Evolutionary conservation across 2,797 vertebrate genomes (phyloP).

Genomic region (Sebastolobus alascanus): DNA sequence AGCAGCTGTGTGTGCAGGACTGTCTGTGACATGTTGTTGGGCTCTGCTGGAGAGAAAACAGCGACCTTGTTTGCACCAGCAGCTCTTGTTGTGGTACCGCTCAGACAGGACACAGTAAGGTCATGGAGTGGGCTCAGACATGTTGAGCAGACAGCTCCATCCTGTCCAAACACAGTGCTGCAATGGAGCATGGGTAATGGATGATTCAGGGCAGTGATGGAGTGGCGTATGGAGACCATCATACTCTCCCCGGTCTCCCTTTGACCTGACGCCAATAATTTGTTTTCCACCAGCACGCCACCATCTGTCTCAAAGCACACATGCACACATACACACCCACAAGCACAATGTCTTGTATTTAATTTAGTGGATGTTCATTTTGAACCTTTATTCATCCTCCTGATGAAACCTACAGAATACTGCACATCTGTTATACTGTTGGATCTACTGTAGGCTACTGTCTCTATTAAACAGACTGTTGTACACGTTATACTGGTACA

Average conservation of each 20-base stretch:
- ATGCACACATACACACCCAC: neutral
- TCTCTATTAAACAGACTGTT: too few relatives aligned
- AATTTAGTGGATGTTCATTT: neutral
- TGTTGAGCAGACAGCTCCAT: neutral
- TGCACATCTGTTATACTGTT: neutral
- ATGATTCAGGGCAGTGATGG: constrained; percentile 57
- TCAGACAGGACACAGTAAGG: constrained; percentile 10
- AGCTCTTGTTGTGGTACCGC: neutral
- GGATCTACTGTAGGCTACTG: neutral
- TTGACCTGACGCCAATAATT: constrained; percentile 57
- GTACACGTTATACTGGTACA: too few relatives aligned
- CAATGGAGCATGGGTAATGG: constrained; percentile 50
- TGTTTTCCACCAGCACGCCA: constrained; percentile 40
- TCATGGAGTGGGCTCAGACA: constrained; percentile 12
- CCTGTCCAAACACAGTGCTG: constrained; percentile 35
- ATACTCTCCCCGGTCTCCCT: constrained; percentile 35
- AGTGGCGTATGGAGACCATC: constrained; percentile 44
- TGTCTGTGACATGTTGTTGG: neutral
- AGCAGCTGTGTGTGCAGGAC: constrained; percentile 7
- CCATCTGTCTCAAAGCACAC: constrained; percentile 44
- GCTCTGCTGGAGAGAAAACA: constrained; percentile 11
- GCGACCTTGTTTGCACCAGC: neutral
- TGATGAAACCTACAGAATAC: neutral
- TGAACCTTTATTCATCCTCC: neutral
- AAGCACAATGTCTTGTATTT: neutral